Conservation (phyloP, 2,888 invertebrate species). For the Tribolium freemani region DNA sequence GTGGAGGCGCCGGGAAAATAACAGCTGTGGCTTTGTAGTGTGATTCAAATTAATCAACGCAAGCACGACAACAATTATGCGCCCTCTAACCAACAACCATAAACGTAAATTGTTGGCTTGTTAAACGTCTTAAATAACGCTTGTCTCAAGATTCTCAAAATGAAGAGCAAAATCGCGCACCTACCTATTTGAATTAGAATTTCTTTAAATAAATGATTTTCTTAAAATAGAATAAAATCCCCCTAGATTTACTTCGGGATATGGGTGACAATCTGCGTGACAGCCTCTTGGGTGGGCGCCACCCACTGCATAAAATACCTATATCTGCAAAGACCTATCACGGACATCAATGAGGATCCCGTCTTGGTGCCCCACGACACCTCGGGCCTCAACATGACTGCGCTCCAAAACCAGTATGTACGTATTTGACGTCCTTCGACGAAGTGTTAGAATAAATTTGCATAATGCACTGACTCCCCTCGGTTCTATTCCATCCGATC, state of each 20-base stretch:
- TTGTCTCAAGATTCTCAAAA: not conserved
- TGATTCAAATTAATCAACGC: conserved; percentile 21
- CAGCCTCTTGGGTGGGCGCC: conserved; percentile 94
- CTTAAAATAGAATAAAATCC: not conserved
- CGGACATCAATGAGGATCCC: conserved; percentile 65
- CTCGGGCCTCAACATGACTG: conserved; percentile 66
- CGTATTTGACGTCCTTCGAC: conserved; percentile 49
- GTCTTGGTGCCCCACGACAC: conserved; percentile 63
- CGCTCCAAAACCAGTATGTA: conserved; percentile 68
- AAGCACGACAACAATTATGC: not conserved
- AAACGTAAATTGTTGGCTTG: not conserved
- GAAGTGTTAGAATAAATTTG: conserved; percentile 1
- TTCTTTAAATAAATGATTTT: not conserved
- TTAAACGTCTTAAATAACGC: not conserved
- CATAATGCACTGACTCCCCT: not conserved
- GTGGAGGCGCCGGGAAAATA: conserved; percentile 35
- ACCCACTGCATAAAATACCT: conserved; percentile 92
- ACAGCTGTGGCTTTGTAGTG: conserved; percentile 6
- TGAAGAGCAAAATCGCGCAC: no score
- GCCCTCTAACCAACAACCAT: not conserved
- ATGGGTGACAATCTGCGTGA: conserved; percentile 87
- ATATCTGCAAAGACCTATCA: conserved; percentile 74
- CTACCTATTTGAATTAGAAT: no score
- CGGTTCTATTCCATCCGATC: not conserved
- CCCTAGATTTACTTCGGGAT: conserved; percentile 88